Percentiles rank a stretch among this genome's conserved stretches.
Conservation (phyloP, 1,140 invertebrate genomes). For the Drosophila littoralis region DNA sequence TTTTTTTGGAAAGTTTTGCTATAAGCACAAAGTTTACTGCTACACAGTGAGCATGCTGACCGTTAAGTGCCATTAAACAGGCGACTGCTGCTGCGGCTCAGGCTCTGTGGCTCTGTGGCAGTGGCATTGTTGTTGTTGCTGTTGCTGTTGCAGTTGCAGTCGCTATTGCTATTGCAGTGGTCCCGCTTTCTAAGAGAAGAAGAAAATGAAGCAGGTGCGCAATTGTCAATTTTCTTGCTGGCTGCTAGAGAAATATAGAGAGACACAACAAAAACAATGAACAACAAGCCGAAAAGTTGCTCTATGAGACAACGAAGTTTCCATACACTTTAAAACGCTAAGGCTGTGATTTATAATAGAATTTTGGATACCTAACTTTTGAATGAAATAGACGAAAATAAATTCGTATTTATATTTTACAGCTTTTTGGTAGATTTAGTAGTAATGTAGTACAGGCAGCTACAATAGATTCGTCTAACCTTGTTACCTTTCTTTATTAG, state of each 20-base stretch:
- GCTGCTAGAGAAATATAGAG: slow-evolving; percentile 36
- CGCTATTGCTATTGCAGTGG: slow-evolving; percentile 32
- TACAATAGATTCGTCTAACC: too few relatives aligned
- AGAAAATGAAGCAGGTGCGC: slow-evolving; percentile 80
- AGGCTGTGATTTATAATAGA: not conserved
- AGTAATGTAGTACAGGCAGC: too few relatives aligned
- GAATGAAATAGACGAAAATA: not conserved
- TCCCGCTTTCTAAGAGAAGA: slow-evolving; percentile 51
- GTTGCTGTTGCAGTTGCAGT: slow-evolving; percentile 39
- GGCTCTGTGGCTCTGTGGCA: slow-evolving; percentile 50
- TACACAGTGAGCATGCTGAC: slow-evolving; percentile 77
- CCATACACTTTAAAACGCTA: slow-evolving; percentile 23
- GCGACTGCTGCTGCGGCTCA: slow-evolving; percentile 47
- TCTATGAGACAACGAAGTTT: slow-evolving; percentile 21
- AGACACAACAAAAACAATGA: slow-evolving; percentile 73
- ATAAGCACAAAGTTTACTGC: slow-evolving; percentile 73
- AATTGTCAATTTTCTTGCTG: slow-evolving; percentile 78
- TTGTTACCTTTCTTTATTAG: slow-evolving; percentile 4
- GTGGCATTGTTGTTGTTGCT: slow-evolving; percentile 72
- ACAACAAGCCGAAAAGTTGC: slow-evolving; percentile 39
- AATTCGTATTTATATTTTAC: too few relatives aligned
- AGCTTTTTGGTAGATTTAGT: not conserved
- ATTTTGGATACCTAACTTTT: not conserved
- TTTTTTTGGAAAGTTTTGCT: slow-evolving; percentile 64
- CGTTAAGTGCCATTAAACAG: slow-evolving; percentile 82